Conservation (phyloP, 2,888 invertebrate species). For the Belgica antarctica region DNA sequence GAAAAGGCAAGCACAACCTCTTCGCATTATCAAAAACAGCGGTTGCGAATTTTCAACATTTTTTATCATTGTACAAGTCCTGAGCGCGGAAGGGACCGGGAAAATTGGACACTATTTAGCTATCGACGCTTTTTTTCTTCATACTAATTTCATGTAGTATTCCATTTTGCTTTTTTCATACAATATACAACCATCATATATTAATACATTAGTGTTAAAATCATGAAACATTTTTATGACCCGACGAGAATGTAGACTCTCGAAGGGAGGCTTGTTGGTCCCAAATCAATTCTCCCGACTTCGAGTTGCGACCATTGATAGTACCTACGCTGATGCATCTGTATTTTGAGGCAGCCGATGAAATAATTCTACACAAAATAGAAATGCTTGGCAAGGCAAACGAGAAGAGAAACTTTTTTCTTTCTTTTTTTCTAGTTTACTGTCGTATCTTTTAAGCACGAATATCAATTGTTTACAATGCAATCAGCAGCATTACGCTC, state of each 20-base stretch:
- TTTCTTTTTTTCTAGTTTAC: constrained; percentile 30
- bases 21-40: constrained; percentile 42
- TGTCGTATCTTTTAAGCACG: constrained; percentile 18
- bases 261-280: background rate
- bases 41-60: constrained; percentile 39
- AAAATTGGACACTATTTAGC: background rate
- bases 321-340: background rate
- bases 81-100: constrained; percentile 23
- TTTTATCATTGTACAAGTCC: constrained; percentile 38
- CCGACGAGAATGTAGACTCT: no score
- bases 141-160: constrained; percentile 39
- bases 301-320: background rate
- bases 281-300: background rate
- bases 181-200: constrained; percentile 37
- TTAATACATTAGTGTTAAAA: constrained; percentile 42
- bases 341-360: background rate
- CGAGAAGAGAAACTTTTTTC: constrained; percentile 39
- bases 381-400: background rate
- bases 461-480: constrained; percentile 41
- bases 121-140: background rate
- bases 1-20: constrained; percentile 28
- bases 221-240: constrained; percentile 43
- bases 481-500: constrained; percentile 11
- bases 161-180: constrained; percentile 42
- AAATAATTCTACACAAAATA: background rate